Base-by-base conservation (phyloP, 2,888 invertebrate species). In the Oconnorella tubifera region DNA sequence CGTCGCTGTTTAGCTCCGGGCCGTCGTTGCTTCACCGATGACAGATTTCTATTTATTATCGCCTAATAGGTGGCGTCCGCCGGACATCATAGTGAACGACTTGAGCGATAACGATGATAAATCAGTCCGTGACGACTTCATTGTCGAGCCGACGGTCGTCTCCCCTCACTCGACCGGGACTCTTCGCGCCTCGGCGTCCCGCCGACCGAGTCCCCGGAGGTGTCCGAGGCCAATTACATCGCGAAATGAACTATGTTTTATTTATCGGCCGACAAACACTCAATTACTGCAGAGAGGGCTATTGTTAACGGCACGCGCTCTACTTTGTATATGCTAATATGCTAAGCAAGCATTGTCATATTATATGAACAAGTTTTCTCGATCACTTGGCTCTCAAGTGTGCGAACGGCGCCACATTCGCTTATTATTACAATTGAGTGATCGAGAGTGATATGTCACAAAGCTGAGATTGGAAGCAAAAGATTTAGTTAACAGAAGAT, bases 191-290 rank as follows among this genome's bases (percentile, higher is more conserved):
- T 40, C 40, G n/a, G n/a, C n/a, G n/a, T n/a, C n/a, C n/a, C n/a
- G n/a, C n/a, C n/a, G n/a, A n/a, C 40, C 40, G 40, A 40, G 53
- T 19, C 53, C 53, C 53, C 53, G 6, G 53, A 23, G 53, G 25
- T 6, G 14, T 19, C 25, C 53, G 53, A 25, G 53, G 53, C 53
- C 53, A 51, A 51, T 51, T 51, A 51, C 53, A 51, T 51, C 53
- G 14, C 53, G 53, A 51, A 51, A 51, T 51, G 53, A 51, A 51
- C 53, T 19, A 51, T 51, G 53, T 51, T 51, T 51, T 51, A 51
- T 51, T 51, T 51, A 51, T 51, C 25, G 6, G 53, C 53, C 10
- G 53, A 51, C 53, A 51, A 51, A 51, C 25, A 27, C 53, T 51
- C 53, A 51, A 51, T 51, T 51, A 51, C 53, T 51, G 14, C 10